Base-by-base conservation (phyloP, 2,113 vertebrate genomes). In the Saccopteryx bilineata region DNA sequence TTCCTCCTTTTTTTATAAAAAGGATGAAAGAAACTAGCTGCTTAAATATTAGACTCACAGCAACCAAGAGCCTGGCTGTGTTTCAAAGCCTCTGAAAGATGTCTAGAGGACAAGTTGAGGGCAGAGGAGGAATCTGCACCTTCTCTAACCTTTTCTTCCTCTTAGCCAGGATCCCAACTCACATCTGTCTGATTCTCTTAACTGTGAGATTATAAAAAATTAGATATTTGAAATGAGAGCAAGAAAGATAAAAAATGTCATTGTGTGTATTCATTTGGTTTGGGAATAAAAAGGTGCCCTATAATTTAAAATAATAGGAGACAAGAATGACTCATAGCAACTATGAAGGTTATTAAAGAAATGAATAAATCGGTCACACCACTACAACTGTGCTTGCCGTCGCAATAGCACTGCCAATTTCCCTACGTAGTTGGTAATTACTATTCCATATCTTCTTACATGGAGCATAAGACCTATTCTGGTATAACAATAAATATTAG, bases 251-350 rank as follows among this genome's bases (percentile, higher is more conserved):
- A 90, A 93, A 90, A 90, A 83, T 50, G 13, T 81, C 79, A 68
- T 94, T 71, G 33, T 90, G 83, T 95, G 91, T 83, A 96, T 91
- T 95, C 79, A 96, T 94, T 96, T 96, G 82, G 18, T 96, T 96
- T 92, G 78, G 93, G 78, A 95, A 92, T 92, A 54, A 95, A 90
- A 96, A 33, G 9, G 58, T 79, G 63, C 23, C 81, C 78, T 93
- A n/a, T 94, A 75, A 96, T 96, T 97, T 92, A 96, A 81, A 85
- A 58, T 78, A 93, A 92, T 78, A 93, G 90, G 74, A 93, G 91
- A 88, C 85, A 91, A 63, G n/a, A 26, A 95, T 96, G 96, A 96
- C 93, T 96, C 71, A 92, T 92, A 78, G 84, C 78, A 65, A 88
- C 52, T 75, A 31, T 79, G 68, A 88, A 91, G 86, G 82, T 86